Base-by-base conservation (phyloP, 2,797 vertebrate species). In the Lutjanus argentimaculatus region DNA sequence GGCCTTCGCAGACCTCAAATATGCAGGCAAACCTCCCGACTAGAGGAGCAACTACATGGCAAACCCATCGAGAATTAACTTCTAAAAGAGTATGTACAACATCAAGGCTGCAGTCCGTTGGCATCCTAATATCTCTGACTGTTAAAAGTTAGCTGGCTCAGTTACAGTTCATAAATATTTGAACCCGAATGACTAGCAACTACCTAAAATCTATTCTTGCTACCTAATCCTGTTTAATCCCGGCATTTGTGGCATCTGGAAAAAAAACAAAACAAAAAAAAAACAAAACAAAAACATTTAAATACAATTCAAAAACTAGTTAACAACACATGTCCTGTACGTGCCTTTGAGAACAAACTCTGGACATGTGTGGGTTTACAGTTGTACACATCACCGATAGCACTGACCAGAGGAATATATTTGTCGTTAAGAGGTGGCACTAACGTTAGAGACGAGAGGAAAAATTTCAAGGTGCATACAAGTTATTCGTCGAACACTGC, bases 161-260 rank as follows among this genome's bases (percentile, higher is more conserved):
- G 95, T 91, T 94, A 94, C 90, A 95, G 86, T 89, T 94, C 89
- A 89, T 89, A 92, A 92, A 94, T 91, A 93, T 75, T 82, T 73
- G 57, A 91, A 92, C 74, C 86, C 56, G 7, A 84, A 76, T 15
- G 53, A 79, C 86, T 77, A 90, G 67, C 74, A 65, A 89, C 79
- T 72, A 85, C 57, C 84, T 86, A 88, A 92, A 85, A 78, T 72
- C 85, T 84, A 91, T 8, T 46, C 75, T 57, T 14, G 62, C 52
- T n/a, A 55, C 57, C 65, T 81, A 83, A 75, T 65, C 59, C 72
- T 75, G 85, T 79, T 85, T 51, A 66, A 73, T 78, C 68, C 48
- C 16, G 36, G 16, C 72, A 63, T 83, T 53, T 80, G 72, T 58
- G 67, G 67, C 80, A 13, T 53, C 61, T 58, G 75, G 69, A 53